phyloP scores from a whole-genome alignment of 2,888 invertebrate genomes.

The Caenorhabditis sp. region DNA sequence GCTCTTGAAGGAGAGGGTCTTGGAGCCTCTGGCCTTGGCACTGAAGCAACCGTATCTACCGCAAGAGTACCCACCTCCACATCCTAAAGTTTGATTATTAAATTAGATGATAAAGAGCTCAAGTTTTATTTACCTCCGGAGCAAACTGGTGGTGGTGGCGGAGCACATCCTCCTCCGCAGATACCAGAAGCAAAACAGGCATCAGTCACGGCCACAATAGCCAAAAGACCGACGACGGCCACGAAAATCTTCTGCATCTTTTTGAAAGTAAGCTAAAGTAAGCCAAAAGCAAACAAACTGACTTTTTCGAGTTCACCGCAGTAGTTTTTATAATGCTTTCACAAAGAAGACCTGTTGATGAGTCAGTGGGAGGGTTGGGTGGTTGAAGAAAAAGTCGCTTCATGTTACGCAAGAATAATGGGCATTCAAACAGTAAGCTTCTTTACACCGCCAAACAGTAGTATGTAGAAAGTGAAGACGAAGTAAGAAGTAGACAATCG shows the following conservation, averaged over 20 bases:
- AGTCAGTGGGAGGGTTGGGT: constrained; percentile 41
- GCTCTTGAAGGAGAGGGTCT: constrained; percentile 44
- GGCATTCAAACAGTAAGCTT: constrained; percentile 56
- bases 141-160: constrained; percentile 72
- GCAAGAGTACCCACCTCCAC: constrained; percentile 69
- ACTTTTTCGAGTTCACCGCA: constrained; percentile 28
- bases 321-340: constrained; percentile 52
- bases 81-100: constrained; percentile 50
- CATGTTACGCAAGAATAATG: constrained; percentile 54
- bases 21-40: constrained; percentile 66
- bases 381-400: constrained; percentile 30
- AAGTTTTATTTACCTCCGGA: constrained; percentile 24
- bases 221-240: constrained; percentile 34
- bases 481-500: constrained; percentile 53
- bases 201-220: constrained; percentile 48
- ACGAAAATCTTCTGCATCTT: constrained; percentile 39
- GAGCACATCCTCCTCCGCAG: constrained; percentile 75
- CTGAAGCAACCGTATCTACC: constrained; percentile 76
- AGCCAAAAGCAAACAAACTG: too few species aligned
- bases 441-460: constrained; percentile 41
- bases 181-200: constrained; percentile 78
- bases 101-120: neutral
- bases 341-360: constrained; percentile 58
- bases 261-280: constrained; percentile 3
- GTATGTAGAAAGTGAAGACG: constrained; percentile 52